Base-by-base conservation (phyloP, 92 coral and sea anemone species). In the Blastomussa wellsi region DNA sequence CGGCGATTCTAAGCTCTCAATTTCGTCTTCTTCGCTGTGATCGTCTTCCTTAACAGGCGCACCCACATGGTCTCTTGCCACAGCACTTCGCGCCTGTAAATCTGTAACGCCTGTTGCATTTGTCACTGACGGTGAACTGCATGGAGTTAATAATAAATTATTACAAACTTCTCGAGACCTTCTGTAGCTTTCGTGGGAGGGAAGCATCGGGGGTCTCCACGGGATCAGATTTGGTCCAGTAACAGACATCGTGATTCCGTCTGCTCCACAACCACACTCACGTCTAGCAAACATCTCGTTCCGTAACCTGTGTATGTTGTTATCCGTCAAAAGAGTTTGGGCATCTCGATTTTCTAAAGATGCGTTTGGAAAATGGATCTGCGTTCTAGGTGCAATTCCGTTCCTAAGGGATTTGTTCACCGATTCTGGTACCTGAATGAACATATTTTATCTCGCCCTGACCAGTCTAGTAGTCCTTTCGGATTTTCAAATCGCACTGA, bases 111-210 rank as follows among this genome's bases (percentile, higher is more conserved):
- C 74, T 6, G 32, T 42, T 32, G 31, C 60, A 55, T 74, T 75
- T 28, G 41, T 74, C 60, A 33, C 44, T 48, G 87, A 38, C 52
- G 72, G 71, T 74, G 74, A 59, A 19, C 87, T 66, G 53, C 33
- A 69, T 37, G 80, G 60, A 12, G 80, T 53, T 57, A 76, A 32
- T 31, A 37, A 26, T 38, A 74, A 41, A 59, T 57, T 62, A 8
- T 42, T 60, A 44, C 76, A 32, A 44, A 38, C 60, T 35, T 73
- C 79, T 29, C 79, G 80, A 57, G 51, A 83, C 65, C 76, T 59
- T 74, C 87, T 38, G 86, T 82, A 76, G 28, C 72, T 76, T 51
- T 82, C 78, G 70, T 82, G 86, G 38, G 86, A 51, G 86, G 86
- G 86, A 33, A 71, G 19, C 38, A 82, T 31, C 1, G 53, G 32